Base-by-base conservation (phyloP, 2,797 vertebrate genomes). In the Rhynchotus rufescens region DNA sequence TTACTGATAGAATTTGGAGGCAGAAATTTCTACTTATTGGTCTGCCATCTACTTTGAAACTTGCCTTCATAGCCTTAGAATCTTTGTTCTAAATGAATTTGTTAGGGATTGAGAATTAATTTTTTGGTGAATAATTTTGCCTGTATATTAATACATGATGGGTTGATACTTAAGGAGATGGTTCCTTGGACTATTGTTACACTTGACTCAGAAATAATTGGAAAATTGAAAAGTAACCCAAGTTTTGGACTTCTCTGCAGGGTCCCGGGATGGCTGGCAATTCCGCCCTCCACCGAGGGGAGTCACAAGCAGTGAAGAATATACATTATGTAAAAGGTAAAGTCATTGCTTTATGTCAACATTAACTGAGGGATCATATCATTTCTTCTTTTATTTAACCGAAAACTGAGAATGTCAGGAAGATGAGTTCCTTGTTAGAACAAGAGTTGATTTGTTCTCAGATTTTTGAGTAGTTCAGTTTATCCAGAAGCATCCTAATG, bases 271-370 rank as follows among this genome's bases (percentile, higher is more conserved):
- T 96, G 99, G 99, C 85, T 99, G 99, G 99, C 98, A 98, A 97
- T 99, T 99, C 97, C 98, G 99, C 38, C 99, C 99, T 91, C 99
- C 99, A 79, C 99, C 99, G 78, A 96, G 99, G 96, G 99, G 99
- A 85, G 99, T 99, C 96, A 99, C 99, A 72, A 99, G 99, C 98
- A 99, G 99, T 67, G 99, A 99, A 96, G 99, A 99, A 81, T 99
- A 99, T 96, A 99, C 99, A 0, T 98, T 99, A 78, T 99, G 99
- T 97, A 99, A 99, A 98, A 99, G 99, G 99, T 99, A 98, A 98
- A 38, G 40, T 91, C 54, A 59, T 59, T 34, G 52, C 64, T 94
- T 91, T 67, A 14, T 62, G 64, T 45, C 82, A 17, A 2, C 59
- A 10, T 88, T 89, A 80, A 73, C 80, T 59, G 52, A 71, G 69